phyloP scores from a whole-genome alignment of 2,888 invertebrate species.

The Agrochola litura region DNA sequence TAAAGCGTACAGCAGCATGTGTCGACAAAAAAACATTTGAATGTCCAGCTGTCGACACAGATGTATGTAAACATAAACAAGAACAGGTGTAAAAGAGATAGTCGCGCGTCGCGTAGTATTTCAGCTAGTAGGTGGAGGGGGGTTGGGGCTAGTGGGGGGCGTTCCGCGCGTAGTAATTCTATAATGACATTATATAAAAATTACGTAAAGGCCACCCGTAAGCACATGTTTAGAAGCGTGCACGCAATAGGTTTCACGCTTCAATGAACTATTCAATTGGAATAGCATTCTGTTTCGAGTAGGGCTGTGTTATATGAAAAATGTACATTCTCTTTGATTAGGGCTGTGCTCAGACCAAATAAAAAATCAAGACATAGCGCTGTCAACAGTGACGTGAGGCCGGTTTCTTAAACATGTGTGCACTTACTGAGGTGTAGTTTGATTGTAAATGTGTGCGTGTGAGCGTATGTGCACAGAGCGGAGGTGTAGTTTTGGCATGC shows the following conservation, averaged over 20 bases:
- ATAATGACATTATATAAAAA: slow-evolving; percentile 57
- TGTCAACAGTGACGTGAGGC: too few relatives aligned
- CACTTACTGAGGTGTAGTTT: too few relatives aligned
- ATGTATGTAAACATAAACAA: slow-evolving; percentile 19
- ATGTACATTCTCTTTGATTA: too few relatives aligned
- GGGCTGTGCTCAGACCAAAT: slow-evolving; percentile 5
- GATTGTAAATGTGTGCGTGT: too few relatives aligned
- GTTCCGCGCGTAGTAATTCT: slow-evolving; percentile 18
- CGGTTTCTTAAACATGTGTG: too few relatives aligned
- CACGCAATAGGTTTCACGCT: slow-evolving; percentile 47
- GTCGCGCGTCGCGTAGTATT: slow-evolving; percentile 19
- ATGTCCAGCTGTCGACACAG: slow-evolving; percentile 15
- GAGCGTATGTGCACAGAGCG: too few relatives aligned
- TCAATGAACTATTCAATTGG: slow-evolving; percentile 53
- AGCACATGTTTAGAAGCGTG: slow-evolving; percentile 56
- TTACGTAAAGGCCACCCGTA: slow-evolving; percentile 50
- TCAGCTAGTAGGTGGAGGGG: slow-evolving; percentile 1
- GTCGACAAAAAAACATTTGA: not conserved
- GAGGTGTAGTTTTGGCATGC: too few relatives aligned
- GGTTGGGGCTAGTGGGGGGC: not conserved
- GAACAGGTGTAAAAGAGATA: slow-evolving; percentile 41
- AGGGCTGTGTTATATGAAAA: too few relatives aligned
- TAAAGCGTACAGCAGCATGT: not conserved
- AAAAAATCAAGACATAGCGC: too few relatives aligned
- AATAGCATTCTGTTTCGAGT: slow-evolving; percentile 29